A percentile compares a stretch with the other conserved stretches of the same genome.
These are phyloP conservation scores for Cataglyphis livida DNA, from an alignment of 2,888 invertebrate species.

Conservation along the genomic window DNA sequence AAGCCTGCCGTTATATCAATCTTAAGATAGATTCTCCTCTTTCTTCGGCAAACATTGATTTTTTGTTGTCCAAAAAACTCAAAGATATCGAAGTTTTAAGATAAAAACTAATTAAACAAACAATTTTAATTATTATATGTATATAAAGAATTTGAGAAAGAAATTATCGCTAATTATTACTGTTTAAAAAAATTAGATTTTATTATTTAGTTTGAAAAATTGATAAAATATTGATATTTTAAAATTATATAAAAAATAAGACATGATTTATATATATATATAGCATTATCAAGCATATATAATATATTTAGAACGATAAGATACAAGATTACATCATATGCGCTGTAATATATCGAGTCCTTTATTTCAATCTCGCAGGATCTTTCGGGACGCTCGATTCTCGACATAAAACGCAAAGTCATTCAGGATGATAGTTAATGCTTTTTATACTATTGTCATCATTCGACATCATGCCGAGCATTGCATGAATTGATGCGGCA, in stretches of 20 bases:
- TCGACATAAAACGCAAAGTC: slow-evolving; percentile 24
- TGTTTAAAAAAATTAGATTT: neutral
- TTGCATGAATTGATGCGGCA: slow-evolving; percentile 52
- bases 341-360: slow-evolving; percentile 3
- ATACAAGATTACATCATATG: slow-evolving; percentile 2
- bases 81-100: neutral
- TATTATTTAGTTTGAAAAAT: neutral
- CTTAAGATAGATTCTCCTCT: slow-evolving; percentile 10
- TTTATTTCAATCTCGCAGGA: slow-evolving; percentile 26
- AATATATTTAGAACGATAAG: neutral
- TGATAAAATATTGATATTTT: neutral
- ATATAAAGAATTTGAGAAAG: neutral
- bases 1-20: slow-evolving; percentile 35
- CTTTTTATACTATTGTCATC: slow-evolving; percentile 46
- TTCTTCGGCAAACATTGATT: slow-evolving; percentile 6
- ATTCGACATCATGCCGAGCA: slow-evolving; percentile 18
- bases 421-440: slow-evolving; percentile 39
- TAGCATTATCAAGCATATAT: neutral
- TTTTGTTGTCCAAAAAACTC: neutral
- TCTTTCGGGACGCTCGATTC: slow-evolving; percentile 12
- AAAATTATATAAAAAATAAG: neutral
- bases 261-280: neutral
- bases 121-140: neutral
- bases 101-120: neutral
- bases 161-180: neutral